Evolutionary conservation across 2,888 invertebrate species (phyloP), one percentile per base, ranked within the genome.

Genomic region (Rhodophaea formosa): DNA sequence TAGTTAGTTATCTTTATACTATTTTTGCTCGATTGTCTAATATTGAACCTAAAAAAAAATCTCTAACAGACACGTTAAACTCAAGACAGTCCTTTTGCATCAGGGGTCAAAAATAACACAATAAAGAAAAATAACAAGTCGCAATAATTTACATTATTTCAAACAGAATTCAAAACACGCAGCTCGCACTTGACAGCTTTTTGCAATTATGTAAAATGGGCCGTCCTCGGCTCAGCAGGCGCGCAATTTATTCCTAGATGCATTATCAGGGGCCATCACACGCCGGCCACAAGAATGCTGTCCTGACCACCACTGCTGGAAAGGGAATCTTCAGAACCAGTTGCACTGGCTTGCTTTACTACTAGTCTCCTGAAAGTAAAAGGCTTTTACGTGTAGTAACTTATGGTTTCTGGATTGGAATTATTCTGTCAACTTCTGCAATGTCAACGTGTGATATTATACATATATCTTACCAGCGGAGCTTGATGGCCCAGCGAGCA

Each of bases 271-370:
- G 70, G 70, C 75, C 78, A 78, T 85, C 85, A 84, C 78, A 73
- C 3, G 71, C 60, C 62, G 62, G 65, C 72, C 78, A 56, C 82
- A 84, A 77, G 86, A 87, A 86, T 87, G 84, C 73, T 68, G 80
- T 64, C 66, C 67, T 60, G 66, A 72, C 75, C 67, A 68, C 77
- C 69, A 70, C 69, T 69, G 72, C 80, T 82, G 79, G 80, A 80
- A 82, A 86, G 82, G 77, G 86, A 82, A 82, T 87, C 86, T 84
- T 73, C 59, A 59, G 66, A 85, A 88, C 89, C 82, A 65, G 88
- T 89, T 86, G 73, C 62, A n/a, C 23, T 60, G 8, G 16, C 45
- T 57, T 42, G 58, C 52, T 59, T 57, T 17, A 60, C 59, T 62
- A 51, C 51, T 63, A 61, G 59, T 58, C 58, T 56, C 30, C 52